Percentiles rank a stretch among this genome's conserved stretches.
phyloP scores from a whole-genome alignment of 2,797 vertebrate species.

The Oreonectes daqikongensis region DNA sequence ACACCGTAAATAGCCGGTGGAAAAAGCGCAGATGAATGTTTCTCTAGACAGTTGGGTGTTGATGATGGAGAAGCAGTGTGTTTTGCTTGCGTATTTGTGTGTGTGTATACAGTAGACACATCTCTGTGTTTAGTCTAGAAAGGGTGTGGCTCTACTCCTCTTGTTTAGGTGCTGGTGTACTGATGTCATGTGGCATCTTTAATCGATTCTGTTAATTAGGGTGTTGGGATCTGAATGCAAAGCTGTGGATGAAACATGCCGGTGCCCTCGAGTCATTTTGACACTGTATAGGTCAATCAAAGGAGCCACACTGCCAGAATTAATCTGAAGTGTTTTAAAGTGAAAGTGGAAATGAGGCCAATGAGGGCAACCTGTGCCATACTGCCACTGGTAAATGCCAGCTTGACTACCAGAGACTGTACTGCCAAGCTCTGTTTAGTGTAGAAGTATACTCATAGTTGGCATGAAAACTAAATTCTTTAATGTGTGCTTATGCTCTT shows the following conservation, averaged over 20 bases:
- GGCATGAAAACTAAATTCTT: background rate
- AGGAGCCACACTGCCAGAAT: conserved; percentile 59
- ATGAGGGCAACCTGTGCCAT: conserved; percentile 43
- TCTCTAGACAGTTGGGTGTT: conserved; percentile 32
- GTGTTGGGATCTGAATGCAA: conserved; percentile 30
- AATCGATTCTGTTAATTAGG: conserved; percentile 74
- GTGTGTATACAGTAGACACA: background rate
- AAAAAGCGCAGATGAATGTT: conserved; percentile 36
- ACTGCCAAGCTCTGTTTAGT: background rate
- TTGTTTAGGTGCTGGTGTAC: conserved; percentile 49
- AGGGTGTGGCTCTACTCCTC: conserved; percentile 40
- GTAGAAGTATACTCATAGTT: background rate
- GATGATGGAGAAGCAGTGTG: conserved; percentile 2
- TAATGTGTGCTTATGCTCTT: too few relatives aligned
- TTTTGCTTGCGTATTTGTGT: background rate
- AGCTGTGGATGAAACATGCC: conserved; percentile 49
- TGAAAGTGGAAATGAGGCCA: conserved; percentile 61
- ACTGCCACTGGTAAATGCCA: background rate
- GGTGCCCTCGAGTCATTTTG: conserved; percentile 71
- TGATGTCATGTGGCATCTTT: conserved; percentile 71
- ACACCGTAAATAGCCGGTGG: conserved; percentile 33
- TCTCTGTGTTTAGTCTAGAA: conserved; percentile 38
- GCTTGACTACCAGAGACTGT: background rate
- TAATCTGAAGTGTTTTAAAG: conserved; percentile 58
- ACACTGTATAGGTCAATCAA: conserved; percentile 63